Conservation (phyloP, 2,113 vertebrate genomes). For the Ibidorhyncha struthersii region DNA sequence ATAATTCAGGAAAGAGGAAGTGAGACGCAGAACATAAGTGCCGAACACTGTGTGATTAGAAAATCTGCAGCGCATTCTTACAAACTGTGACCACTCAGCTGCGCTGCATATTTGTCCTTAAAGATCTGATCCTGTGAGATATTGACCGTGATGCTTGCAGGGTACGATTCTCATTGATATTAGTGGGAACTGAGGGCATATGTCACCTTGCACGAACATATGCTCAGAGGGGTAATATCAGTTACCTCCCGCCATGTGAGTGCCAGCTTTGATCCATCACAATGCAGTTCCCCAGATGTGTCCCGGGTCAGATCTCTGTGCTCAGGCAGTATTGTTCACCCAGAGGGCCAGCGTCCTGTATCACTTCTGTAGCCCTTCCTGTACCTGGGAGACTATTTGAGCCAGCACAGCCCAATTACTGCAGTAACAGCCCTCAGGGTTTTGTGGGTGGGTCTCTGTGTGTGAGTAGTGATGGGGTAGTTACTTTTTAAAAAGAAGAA, state of each 20-base stretch:
- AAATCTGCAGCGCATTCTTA: background rate
- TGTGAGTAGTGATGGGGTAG: background rate
- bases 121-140: background rate
- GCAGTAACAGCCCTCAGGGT: background rate
- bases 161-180: background rate
- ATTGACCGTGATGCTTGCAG: background rate
- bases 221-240: background rate
- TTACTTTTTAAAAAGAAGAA: background rate
- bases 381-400: background rate
- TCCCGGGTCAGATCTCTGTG: background rate
- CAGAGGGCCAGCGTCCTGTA: background rate
- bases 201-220: background rate
- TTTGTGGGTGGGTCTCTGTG: background rate
- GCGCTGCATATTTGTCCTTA: background rate
- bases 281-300: background rate
- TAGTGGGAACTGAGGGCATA: background rate
- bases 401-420: background rate
- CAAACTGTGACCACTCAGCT: background rate
- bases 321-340: background rate
- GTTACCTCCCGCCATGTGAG: background rate
- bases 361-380: background rate
- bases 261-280: constrained; percentile 8
- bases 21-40: background rate
- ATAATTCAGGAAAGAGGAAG: background rate
- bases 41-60: background rate